Base-by-base conservation (phyloP, 2,113 vertebrate genomes). In the Rhombomys opimus region DNA sequence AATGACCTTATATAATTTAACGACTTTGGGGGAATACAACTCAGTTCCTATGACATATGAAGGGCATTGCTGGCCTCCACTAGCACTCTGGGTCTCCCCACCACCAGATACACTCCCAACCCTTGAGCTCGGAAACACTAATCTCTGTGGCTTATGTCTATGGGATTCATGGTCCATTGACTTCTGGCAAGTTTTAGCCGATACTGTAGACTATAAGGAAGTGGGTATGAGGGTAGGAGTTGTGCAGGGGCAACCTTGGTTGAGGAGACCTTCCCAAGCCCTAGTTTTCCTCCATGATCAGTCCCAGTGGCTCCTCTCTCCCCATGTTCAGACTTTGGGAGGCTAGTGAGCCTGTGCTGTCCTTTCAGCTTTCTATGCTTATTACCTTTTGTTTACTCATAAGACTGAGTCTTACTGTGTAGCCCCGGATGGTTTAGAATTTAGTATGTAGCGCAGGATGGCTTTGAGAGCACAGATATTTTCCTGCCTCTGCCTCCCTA, bases 321-420 rank as follows among this genome's bases (percentile, higher is more conserved):
- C 30, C 7, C 4, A 35, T 0, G 7, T 87, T 63, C 11, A 86
- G 54, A 17, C 46, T 7, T 86, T 9, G 4, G 22, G 32, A 0
- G 2, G 15, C 65, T 76, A 54, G 22, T 41, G 46, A 67, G 17
- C 5, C 41, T 46, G 18, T 17, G 20, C 4, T 72, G 5, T 30
- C 76, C 52, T 86, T 76, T 30, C 41, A 8, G 35, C 18, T 87
- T 97, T 94, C 61, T 87, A 22, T 68, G 18, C 27, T 68, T 67
- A 7, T 65, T 30, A 11, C 10, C 7, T 30, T 38, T 38, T 61
- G 14, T 30, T 63, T 63, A 27, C 10, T 63, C 46, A 9, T 65
- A n/a, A 63, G 57, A 41, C 13, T 41, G 22, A 9, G 7, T 63
- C 23, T 82, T 22, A 61, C 54, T 41, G 10, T 84, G 81, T 84